Conservation (phyloP, 2,797 vertebrate species). For the Crax fasciolata region DNA sequence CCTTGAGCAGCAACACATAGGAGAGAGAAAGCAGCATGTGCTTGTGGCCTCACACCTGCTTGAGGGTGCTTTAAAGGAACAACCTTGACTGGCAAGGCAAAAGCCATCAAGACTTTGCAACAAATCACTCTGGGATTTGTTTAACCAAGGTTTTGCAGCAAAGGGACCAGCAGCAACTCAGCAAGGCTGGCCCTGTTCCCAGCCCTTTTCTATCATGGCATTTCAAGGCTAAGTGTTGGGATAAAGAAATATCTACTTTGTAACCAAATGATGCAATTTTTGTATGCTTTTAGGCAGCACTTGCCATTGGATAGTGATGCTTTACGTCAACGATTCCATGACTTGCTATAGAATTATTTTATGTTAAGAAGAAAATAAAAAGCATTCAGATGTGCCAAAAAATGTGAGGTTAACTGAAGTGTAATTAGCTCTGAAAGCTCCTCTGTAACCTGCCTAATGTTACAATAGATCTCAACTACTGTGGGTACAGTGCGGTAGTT, state of each 20-base stretch:
- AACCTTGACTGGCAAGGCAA: background rate
- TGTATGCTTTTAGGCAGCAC: conserved; percentile 67
- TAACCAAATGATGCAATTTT: conserved; percentile 67
- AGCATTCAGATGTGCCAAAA: conserved; percentile 66
- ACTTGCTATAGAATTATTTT: conserved; percentile 58
- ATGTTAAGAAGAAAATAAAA: conserved; percentile 52
- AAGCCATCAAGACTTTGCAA: background rate
- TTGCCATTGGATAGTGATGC: conserved; percentile 53
- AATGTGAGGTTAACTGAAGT: conserved; percentile 56
- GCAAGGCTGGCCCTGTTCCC: background rate
- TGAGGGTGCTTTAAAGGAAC: background rate
- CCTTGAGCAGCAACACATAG: accelerated
- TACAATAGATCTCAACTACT: conserved; percentile 55
- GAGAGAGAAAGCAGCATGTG: background rate
- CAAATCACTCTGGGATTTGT: background rate
- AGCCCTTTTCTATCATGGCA: background rate
- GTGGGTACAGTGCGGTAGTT: conserved; percentile 65
- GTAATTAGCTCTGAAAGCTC: conserved; percentile 60
- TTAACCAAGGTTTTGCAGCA: conserved; percentile 1
- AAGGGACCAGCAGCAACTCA: background rate
- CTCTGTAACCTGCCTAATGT: conserved; percentile 62
- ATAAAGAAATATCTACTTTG: conserved; percentile 65
- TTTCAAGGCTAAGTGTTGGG: background rate
- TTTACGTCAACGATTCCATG: conserved; percentile 67
- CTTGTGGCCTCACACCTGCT: background rate